Conservation (phyloP, 2,888 invertebrate genomes). For the Ariolimax columbianus region DNA sequence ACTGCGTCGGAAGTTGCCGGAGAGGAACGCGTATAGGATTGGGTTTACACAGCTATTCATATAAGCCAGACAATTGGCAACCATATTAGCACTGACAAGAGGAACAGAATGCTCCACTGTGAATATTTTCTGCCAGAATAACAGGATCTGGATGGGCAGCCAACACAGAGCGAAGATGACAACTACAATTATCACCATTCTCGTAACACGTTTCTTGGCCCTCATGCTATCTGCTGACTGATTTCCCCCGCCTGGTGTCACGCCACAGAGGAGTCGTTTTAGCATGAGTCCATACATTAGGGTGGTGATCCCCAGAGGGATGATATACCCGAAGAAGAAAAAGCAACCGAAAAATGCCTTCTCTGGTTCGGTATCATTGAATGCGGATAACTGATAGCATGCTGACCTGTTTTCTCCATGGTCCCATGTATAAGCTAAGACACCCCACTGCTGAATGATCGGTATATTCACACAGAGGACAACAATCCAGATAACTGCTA, state of each 20-base stretch:
- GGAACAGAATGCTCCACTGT: slow-evolving; percentile 83
- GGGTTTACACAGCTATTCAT: slow-evolving; percentile 97
- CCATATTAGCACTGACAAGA: slow-evolving; percentile 80
- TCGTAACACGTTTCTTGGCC: slow-evolving; percentile 91
- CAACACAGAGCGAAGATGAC: slow-evolving; percentile 87
- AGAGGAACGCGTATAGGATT: slow-evolving; percentile 94
- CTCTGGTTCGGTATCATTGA: background rate
- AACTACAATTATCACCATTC: slow-evolving; percentile 94
- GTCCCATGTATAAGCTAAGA: slow-evolving; percentile 77
- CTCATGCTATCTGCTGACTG: slow-evolving; percentile 88
- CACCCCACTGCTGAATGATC: slow-evolving; percentile 69
- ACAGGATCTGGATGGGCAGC: slow-evolving; percentile 90
- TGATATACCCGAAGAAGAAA: slow-evolving; percentile 91
- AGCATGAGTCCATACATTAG: slow-evolving; percentile 93
- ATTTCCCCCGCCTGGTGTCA: slow-evolving; percentile 86
- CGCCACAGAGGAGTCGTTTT: slow-evolving; percentile 89
- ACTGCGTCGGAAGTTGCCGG: slow-evolving; percentile 94
- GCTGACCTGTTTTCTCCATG: slow-evolving; percentile 65
- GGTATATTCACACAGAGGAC: slow-evolving; percentile 81
- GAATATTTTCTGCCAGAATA: slow-evolving; percentile 85
- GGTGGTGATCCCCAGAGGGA: slow-evolving; percentile 91
- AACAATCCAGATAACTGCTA: slow-evolving; percentile 88
- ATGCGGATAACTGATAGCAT: slow-evolving; percentile 63
- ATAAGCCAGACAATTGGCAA: slow-evolving; percentile 84
- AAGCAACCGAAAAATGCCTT: slow-evolving; percentile 78